A percentile compares a stretch with the other conserved stretches of the same genome.
Evolutionary conservation across 2,888 invertebrate species (phyloP).

Genomic region (Eristalinus aeneus): DNA sequence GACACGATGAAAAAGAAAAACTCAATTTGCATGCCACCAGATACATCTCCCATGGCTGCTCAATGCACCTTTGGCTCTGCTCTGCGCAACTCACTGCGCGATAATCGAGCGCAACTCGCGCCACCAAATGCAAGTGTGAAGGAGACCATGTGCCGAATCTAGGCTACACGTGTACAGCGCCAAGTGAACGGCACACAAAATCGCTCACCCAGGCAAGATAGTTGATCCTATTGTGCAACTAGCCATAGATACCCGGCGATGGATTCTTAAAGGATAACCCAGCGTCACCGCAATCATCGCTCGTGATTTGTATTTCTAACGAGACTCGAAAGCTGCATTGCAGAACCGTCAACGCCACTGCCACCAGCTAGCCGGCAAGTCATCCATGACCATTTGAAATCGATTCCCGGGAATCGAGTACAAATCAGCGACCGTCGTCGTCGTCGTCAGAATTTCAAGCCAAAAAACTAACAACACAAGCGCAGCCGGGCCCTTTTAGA

Average conservation of each 20-base stretch:
- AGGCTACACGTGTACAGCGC: slow-evolving; percentile 34
- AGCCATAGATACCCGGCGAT: neutral
- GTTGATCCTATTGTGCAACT: slow-evolving; percentile 35
- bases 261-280: slow-evolving; percentile 50
- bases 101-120: neutral
- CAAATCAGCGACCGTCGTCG: slow-evolving; percentile 50
- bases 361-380: slow-evolving; percentile 13
- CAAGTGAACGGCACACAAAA: slow-evolving; percentile 37
- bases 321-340: slow-evolving; percentile 52
- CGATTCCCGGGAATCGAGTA: slow-evolving; percentile 58
- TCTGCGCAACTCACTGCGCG: neutral
- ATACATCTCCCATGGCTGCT: neutral
- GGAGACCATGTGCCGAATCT: slow-evolving; percentile 9
- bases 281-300: slow-evolving; percentile 45
- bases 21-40: neutral
- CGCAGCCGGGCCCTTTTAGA: slow-evolving; percentile 10
- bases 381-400: slow-evolving; percentile 68
- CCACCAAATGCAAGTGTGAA: neutral
- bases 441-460: slow-evolving; percentile 34
- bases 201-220: slow-evolving; percentile 11
- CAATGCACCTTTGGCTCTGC: neutral
- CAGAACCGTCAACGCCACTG: neutral
- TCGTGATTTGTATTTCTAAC: slow-evolving; percentile 69
- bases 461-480: neutral
- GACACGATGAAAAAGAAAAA: neutral